Evolutionary conservation across 37 sponge, comb jelly and placozoan species (phyloP).

Genomic region (Beroe forskalii): DNA sequence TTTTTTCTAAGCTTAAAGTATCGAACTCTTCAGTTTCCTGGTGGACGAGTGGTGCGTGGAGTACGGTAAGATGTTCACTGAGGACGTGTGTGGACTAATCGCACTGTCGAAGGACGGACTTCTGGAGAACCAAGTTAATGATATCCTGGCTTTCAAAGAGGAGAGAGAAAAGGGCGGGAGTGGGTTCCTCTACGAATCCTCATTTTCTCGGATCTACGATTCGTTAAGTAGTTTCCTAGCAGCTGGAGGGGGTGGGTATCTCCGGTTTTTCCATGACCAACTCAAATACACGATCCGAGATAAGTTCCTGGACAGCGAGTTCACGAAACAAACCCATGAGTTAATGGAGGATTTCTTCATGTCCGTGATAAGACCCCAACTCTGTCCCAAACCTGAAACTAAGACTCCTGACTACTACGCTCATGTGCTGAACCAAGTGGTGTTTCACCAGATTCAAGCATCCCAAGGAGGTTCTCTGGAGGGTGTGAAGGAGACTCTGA

Average conservation of each 20-base stretch:
- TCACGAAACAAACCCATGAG: conserved; percentile 9
- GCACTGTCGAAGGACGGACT: conserved; percentile 42
- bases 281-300: conserved; percentile 30
- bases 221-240: conserved; percentile 27
- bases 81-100: conserved; percentile 44
- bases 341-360: conserved; percentile 23
- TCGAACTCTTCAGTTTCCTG: conserved; percentile 20
- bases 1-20: no score
- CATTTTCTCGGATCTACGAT: conserved; percentile 31
- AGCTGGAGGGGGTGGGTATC: conserved; percentile 54
- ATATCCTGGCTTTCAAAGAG: conserved; percentile 42
- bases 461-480: not conserved
- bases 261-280: conserved; percentile 61
- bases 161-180: conserved; percentile 9
- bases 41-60: conserved; percentile 51
- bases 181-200: conserved; percentile 35
- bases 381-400: not conserved
- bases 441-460: not conserved
- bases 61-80: conserved; percentile 38
- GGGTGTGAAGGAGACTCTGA: not conserved
- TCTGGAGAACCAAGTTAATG: conserved; percentile 53
- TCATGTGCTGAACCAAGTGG: conserved; percentile 25
- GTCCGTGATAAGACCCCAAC: conserved; percentile 28
- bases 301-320: not conserved
- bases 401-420: conserved; percentile 19